These are phyloP conservation scores for Drosophila multiciliata DNA, from an alignment of 2,888 invertebrate species.

Conservation along the genomic window DNA sequence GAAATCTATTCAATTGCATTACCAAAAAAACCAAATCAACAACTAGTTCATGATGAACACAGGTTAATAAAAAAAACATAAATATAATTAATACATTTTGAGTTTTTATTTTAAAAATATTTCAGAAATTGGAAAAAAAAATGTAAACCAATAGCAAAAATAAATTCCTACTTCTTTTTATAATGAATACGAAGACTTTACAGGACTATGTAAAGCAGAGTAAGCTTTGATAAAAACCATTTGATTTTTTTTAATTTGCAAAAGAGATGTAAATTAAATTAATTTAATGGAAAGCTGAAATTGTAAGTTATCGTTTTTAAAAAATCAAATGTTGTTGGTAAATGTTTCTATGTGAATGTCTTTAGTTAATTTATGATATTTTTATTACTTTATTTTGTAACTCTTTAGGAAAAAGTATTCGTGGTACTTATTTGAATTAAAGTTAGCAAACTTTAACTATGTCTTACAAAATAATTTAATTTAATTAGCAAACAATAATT, in stretches of 20 bases:
- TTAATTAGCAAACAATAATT: not conserved
- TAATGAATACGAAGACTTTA: too few relatives aligned
- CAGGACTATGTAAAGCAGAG: not conserved
- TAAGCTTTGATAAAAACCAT: not conserved
- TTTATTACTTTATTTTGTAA: not conserved
- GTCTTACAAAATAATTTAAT: not conserved
- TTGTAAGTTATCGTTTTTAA: not conserved
- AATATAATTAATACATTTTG: conserved; percentile 11
- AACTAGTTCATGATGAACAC: conserved; percentile 34
- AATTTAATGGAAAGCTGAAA: not conserved
- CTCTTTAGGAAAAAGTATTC: not conserved
- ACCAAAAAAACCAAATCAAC: conserved; percentile 25
- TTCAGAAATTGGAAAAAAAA: not conserved
- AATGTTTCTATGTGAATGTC: not conserved
- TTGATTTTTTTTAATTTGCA: not conserved
- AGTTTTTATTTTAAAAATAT: conserved; percentile 3
- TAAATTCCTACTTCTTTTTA: too few relatives aligned
- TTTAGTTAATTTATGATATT: not conserved
- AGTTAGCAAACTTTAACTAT: not conserved
- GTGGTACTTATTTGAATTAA: not conserved
- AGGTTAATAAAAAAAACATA: conserved; percentile 31
- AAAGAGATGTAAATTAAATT: not conserved
- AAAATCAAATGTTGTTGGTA: not conserved
- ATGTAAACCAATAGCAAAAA: too few relatives aligned
- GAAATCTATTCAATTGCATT: conserved; percentile 37